Evolutionary conservation across 1,140 invertebrate genomes (phyloP).

Genomic region (Diachasma alloeum): DNA sequence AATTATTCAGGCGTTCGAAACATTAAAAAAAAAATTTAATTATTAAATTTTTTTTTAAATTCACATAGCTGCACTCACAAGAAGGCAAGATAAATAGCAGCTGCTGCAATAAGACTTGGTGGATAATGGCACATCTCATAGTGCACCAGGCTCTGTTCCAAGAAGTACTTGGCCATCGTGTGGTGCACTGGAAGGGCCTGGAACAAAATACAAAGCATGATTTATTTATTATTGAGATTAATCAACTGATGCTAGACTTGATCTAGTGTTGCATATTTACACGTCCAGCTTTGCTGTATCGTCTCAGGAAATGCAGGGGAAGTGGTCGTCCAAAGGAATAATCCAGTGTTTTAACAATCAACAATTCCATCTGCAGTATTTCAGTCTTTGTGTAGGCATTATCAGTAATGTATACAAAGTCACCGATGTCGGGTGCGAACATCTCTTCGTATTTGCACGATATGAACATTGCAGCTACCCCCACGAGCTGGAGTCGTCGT

Average conservation of each 20-base stretch:
- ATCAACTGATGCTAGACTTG: neutral
- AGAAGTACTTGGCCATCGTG: constrained; percentile 90
- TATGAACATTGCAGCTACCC: constrained; percentile 89
- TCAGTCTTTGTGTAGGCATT: constrained; percentile 84
- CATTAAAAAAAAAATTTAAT: neutral
- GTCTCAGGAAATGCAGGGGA: constrained; percentile 87
- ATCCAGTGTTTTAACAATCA: constrained; percentile 78
- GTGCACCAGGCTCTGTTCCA: constrained; percentile 86
- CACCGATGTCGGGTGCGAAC: constrained; percentile 84
- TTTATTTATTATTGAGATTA: constrained; percentile 5
- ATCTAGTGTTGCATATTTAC: constrained; percentile 54
- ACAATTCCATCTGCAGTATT: constrained; percentile 84
- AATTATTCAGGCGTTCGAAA: constrained; percentile 1
- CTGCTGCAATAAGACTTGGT: constrained; percentile 84
- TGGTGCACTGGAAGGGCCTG: constrained; percentile 74
- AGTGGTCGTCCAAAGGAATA: constrained; percentile 87
- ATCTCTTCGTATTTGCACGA: constrained; percentile 97
- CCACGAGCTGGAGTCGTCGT: constrained; percentile 87
- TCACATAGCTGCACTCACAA: constrained; percentile 52
- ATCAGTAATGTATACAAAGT: constrained; percentile 94
- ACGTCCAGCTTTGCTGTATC: constrained; percentile 79
- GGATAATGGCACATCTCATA: constrained; percentile 82
- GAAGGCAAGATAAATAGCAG: constrained; percentile 76
- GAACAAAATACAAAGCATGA: constrained; percentile 21
- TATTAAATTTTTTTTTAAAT: no score